Base-by-base conservation (phyloP, 2,797 vertebrate genomes). In the Anniella stebbinsi region DNA sequence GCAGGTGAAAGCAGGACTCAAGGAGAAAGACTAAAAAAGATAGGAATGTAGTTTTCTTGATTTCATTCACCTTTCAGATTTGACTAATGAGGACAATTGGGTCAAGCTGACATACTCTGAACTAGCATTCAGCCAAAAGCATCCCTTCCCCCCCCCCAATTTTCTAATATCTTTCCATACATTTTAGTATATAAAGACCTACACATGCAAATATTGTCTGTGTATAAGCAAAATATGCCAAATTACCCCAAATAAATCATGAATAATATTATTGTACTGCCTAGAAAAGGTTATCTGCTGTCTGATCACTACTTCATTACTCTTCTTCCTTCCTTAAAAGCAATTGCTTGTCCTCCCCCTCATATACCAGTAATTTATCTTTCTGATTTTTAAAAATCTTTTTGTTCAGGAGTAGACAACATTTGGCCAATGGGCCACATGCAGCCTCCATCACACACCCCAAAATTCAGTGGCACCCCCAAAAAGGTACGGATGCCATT, bases 31-130 rank as follows among this genome's bases (percentile, higher is more conserved):
- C 11, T 38, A 28, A 28, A 73, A 28, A 45, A 51, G 28, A 36
- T 84, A 80, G 6, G 76, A 80, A 80, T 45, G 15, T 73, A 51
- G 33, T 84, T 84, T 84, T 72, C 48, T 80, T 86, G 54, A 73
- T 86, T 80, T 70, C 33, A 80, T 80, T 90, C 66, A 73, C 51
- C 28, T 80, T 63, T 73, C 67, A 51, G 30, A 36, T 90, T 72
- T 90, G 23, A 80, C 18, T 63, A 80, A 57, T 84, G 41, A 48
- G 21, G 33, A 67, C 33, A 88, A 84, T 70, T n/a, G 21, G 36
- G 51, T 89, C 54, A 28, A 36, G 63, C 2, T 48, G 67, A 30
- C 30, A 80, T 25, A 1, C 38, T 86, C 23, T 30, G 30, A 67
- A 25, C 15, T 51, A 33, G 10, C 48, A 38, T 54, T 54, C 63